Evolutionary conservation across 2,113 vertebrate species (phyloP), one percentile per base, ranked within the genome.

Genomic region (Ivindomyrus marchei): DNA sequence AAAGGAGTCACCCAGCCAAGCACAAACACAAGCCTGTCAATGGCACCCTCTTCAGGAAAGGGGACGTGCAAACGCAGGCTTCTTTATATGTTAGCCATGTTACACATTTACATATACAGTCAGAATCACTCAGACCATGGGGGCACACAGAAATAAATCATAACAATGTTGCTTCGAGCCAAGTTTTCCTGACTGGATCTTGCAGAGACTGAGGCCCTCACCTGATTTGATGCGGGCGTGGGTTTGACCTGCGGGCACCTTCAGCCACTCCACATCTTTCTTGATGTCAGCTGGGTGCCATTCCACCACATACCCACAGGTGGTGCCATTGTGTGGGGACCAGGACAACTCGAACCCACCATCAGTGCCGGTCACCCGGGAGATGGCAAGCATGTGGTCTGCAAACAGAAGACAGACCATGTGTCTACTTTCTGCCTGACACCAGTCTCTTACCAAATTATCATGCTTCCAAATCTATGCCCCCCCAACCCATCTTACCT

Each of bases 301-400:
- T 91, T 95, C 95, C 89, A 96, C 88, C 1, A 94, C 89, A 87
- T 96, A 96, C 8, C 96, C 95, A 91, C 95, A 95, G 58, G 24
- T 92, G 19, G 94, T 91, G 6, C 1, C 0, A 6, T 88, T 56
- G 83, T 87, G 91, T 21, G 45, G 3, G 7, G 90, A 84, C 95
- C 95, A 96, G 52, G 90, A 92, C 21, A 96, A 85, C n/a, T 56
- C 3, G 83, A 96, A 94, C 24, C 90, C 13, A 4, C 92, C 89
- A 0, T 58, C 42, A 5, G 1, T 84, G 70, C 93, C 92, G 21
- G 0, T 24, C 36, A 95, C 89, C 49, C 10, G n/a, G 15, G 47
- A 80, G 66, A 24, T 49, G 8, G n/a, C 19, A 8, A 42, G 56
- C 0, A 3, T 2, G 89, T 91, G 0, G 74, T 56, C 3, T 90